Conservation (phyloP, 2,113 vertebrate genomes). For the Rhinichthys klamathensis region DNA sequence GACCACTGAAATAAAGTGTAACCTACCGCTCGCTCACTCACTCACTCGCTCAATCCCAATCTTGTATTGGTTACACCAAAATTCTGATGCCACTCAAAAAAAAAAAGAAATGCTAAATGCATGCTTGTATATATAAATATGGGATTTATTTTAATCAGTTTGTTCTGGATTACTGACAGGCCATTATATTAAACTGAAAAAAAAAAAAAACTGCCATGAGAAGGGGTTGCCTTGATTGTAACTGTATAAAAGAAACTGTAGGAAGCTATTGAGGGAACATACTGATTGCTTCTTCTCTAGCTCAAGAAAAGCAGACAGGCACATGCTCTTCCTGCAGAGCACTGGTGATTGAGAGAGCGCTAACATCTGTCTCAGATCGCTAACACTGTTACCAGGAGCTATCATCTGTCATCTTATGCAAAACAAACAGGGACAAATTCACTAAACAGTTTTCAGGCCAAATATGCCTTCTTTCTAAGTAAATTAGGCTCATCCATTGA, state of each 20-base stretch:
- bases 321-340: constrained; percentile 37
- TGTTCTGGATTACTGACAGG: constrained; percentile 11
- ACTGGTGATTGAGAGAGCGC: constrained; percentile 53
- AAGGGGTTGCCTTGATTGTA: background rate
- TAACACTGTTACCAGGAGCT: constrained; percentile 65
- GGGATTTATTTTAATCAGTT: background rate
- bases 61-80: background rate
- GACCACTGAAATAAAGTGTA: too few relatives aligned
- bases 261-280: background rate
- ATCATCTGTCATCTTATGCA: constrained; percentile 57
- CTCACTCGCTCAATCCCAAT: too few relatives aligned
- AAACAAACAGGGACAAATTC: constrained; percentile 44
- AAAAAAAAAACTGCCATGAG: background rate
- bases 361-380: constrained; percentile 73
- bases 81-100: background rate
- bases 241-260: background rate
- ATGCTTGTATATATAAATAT: background rate
- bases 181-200: background rate
- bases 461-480: background rate
- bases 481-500: background rate
- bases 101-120: background rate
- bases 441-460: background rate
- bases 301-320: constrained; percentile 7
- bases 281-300: background rate
- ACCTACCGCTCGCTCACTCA: too few relatives aligned